Evolutionary conservation across 2,888 invertebrate genomes (phyloP).

Genomic region (Cecidostiba fungosa): DNA sequence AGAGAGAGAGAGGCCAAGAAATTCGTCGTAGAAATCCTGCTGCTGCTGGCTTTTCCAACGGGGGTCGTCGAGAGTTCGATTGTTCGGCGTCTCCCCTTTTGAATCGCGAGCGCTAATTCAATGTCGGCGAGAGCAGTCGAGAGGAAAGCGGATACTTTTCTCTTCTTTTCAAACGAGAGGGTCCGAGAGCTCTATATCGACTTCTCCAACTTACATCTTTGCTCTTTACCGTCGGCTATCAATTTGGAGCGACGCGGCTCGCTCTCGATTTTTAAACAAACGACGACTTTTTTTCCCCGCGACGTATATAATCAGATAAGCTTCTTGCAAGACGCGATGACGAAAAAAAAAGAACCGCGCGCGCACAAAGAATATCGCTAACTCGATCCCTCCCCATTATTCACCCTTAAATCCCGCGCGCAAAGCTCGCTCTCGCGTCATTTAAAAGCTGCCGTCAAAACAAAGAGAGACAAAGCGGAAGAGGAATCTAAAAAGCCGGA

Average conservation of each 20-base stretch:
- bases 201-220: no score
- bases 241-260: background rate
- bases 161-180: background rate
- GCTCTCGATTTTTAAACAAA: background rate
- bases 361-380: conserved; percentile 17
- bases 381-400: conserved; percentile 13
- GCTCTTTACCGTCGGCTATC: no score
- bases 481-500: conserved; percentile 12
- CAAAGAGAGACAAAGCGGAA: conserved; percentile 32
- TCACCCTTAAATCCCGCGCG: background rate
- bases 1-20: conserved; percentile 25
- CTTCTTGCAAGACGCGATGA: background rate
- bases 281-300: background rate
- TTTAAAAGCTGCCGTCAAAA: conserved; percentile 46
- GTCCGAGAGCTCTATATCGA: background rate
- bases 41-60: conserved; percentile 35
- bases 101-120: conserved; percentile 51
- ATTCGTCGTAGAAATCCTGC: conserved; percentile 40
- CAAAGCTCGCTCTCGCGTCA: conserved; percentile 42
- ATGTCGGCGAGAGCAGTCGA: conserved; percentile 33
- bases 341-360: background rate
- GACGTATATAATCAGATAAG: background rate
- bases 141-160: conserved; percentile 48
- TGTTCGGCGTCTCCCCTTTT: conserved; percentile 32
- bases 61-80: conserved; percentile 10